Conservation (phyloP, 2,888 invertebrate genomes). For the Tenthredo scrophulariae region DNA sequence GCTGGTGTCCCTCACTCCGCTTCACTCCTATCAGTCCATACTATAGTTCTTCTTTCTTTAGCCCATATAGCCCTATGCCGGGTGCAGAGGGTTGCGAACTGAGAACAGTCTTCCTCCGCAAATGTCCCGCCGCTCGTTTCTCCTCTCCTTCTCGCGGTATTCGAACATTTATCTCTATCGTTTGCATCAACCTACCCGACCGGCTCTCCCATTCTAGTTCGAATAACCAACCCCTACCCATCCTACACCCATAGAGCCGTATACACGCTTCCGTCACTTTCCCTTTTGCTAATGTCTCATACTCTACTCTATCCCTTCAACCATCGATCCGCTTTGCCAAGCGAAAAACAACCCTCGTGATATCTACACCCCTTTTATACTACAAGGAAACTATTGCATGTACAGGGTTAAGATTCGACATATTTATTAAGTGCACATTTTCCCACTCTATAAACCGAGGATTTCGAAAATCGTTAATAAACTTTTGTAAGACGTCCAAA, state of each 20-base stretch:
- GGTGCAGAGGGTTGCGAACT: background rate
- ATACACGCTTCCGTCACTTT: slow-evolving; percentile 1
- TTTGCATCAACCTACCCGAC: slow-evolving; percentile 69
- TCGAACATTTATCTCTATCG: slow-evolving; percentile 75
- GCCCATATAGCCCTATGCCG: background rate
- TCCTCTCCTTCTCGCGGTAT: slow-evolving; percentile 58
- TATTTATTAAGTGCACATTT: background rate
- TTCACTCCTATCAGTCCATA: slow-evolving; percentile 19
- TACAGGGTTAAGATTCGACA: background rate
- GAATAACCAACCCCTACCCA: slow-evolving; percentile 32
- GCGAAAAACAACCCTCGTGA: background rate
- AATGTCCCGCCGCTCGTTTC: slow-evolving; percentile 60
- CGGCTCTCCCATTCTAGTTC: slow-evolving; percentile 11
- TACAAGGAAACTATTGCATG: background rate
- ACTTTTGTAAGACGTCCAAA: too few species aligned
- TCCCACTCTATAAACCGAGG: too few species aligned
- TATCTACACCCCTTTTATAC: background rate
- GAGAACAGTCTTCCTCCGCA: background rate
- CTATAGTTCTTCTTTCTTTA: slow-evolving; percentile 54
- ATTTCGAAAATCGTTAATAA: too few species aligned
- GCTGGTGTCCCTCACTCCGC: slow-evolving; percentile 57
- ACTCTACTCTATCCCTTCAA: slow-evolving; percentile 2
- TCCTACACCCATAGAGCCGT: background rate
- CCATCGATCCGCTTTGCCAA: slow-evolving; percentile 5
- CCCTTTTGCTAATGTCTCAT: slow-evolving; percentile 31